These are phyloP conservation scores for Percopsis transmontana DNA, from an alignment of 2,113 vertebrate genomes.

Conservation along the genomic window DNA sequence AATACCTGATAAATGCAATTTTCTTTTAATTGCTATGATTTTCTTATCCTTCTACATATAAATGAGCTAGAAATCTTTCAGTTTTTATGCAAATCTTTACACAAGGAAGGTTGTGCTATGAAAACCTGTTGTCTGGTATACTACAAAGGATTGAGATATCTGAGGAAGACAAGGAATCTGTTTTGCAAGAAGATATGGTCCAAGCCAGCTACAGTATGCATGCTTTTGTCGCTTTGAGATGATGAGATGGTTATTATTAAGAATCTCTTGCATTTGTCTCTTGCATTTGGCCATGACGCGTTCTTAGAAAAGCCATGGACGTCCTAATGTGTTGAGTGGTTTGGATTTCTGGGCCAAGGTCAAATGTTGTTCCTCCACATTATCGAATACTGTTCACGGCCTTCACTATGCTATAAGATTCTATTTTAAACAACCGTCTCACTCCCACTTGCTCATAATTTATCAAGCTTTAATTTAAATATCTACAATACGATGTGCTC, in stretches of 20 bases:
- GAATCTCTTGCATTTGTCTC: conserved; percentile 3
- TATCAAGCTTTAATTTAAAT: not conserved
- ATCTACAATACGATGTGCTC: not conserved
- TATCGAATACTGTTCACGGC: no score
- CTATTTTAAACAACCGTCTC: not conserved
- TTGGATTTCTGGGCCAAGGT: not conserved
- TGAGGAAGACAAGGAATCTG: conserved; percentile 24
- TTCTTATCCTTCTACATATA: no score
- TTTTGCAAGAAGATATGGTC: conserved; percentile 30
- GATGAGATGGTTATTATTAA: not conserved
- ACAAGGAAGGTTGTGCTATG: not conserved
- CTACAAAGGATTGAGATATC: conserved; percentile 26
- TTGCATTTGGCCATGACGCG: not conserved
- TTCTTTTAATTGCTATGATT: no score
- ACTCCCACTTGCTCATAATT: not conserved
- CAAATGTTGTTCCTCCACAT: no score
- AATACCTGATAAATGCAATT: no score
- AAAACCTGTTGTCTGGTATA: not conserved
- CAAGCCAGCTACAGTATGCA: conserved; percentile 5
- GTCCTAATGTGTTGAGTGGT: not conserved
- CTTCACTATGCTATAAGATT: no score
- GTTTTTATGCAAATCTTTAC: not conserved
- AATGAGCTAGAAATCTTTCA: no score
- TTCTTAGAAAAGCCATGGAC: not conserved
- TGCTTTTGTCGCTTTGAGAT: conserved; percentile 24